Base-by-base conservation (phyloP, 2,888 invertebrate species). In the Hecatera dysodea region DNA sequence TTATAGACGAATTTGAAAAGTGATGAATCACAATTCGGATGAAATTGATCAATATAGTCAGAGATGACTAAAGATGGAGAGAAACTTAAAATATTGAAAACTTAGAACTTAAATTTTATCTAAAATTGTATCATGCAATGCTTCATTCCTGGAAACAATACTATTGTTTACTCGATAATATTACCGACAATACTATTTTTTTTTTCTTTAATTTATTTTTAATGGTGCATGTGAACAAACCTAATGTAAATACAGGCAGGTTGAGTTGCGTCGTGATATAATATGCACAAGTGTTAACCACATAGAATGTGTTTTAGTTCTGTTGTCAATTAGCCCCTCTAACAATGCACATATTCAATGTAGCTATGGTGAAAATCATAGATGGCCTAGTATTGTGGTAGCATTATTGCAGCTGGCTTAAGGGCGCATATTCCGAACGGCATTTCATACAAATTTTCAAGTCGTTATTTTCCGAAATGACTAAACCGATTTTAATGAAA, bases 281-380 rank as follows among this genome's bases (percentile, higher is more conserved):
- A 50, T 33, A 22, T 68, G 44, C 56, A 69, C 61, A 66, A 48
- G 17, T 27, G 42, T 65, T 48, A 27, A 77, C 50, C 57, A 74
- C 52, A 59, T n/a, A 17, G 9, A 46, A 50, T 57, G 29, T 52
- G 44, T 50, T 61, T 66, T 42, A 17, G 24, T 46, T 39, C 24
- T 55, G n/a, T 50, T 59, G 53, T 60, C 67, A 48, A 73, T 59
- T 66, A 33, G 24, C 46, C 53, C n/a, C n/a, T 36, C 29, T 19
- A n/a, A 22, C 11, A 39, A 46, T 17, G 15, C 27, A 55, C 39
- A 55, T 46, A 15, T 70, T 46, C 12, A 0, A 62, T 29, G 27
- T 19, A n/a, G 33, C 6, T 17, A 71, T 39, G 19, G 36, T 55
- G 17, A 71, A 48, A 8, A 42, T 68, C 50, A 52, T 33, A 42